Base-by-base conservation (phyloP, 2,888 invertebrate genomes). In the Balanococcus diminutus region DNA sequence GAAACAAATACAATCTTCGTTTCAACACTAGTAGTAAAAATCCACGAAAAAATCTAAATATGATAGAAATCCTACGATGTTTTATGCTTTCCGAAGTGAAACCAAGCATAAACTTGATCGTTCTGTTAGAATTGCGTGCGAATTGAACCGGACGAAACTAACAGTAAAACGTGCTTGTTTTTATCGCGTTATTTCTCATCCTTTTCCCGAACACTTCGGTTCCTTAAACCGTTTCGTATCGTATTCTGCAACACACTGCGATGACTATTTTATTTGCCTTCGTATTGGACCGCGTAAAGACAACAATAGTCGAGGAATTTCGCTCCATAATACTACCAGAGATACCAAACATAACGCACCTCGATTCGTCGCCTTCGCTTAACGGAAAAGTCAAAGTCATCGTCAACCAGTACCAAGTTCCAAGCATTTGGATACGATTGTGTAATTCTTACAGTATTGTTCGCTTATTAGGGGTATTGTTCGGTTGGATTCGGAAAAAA, bases 81-180 rank as follows among this genome's bases (percentile, higher is more conserved):
- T 75, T 75, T 42, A 82, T 83, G 83, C 56, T 83, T 83, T 83
- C 67, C 51, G 83, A 56, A 83, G 83, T 83, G 83, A 83, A 83
- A 83, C 83, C 83, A 56, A 83, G 36, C 83, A 83, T 83, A 83
- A 83, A 83, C 56, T 31, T 19, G 82, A 82, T 83, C 83, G 83
- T 83, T 83, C 83, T 83, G 83, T 83, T 83, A 83, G 83, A 83
- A 83, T 83, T 83, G 83, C 83, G 83, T 67, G 83, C 83, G 83
- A 83, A 83, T 83, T 83, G 83, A 83, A 83, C 83, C 83, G 83
- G 36, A 61, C 56, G 83, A 61, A 83, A 61, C 61, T 83, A 83
- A 83, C 83, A 83, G 83, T 83, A 83, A 83, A 83, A 32, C 32
- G 61, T 83, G 83, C 83, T 83, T 83, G 61, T 83, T 83, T 82